These are phyloP conservation scores for Eupithecia insigniata DNA, from an alignment of 2,888 invertebrate species.

Conservation along the genomic window DNA sequence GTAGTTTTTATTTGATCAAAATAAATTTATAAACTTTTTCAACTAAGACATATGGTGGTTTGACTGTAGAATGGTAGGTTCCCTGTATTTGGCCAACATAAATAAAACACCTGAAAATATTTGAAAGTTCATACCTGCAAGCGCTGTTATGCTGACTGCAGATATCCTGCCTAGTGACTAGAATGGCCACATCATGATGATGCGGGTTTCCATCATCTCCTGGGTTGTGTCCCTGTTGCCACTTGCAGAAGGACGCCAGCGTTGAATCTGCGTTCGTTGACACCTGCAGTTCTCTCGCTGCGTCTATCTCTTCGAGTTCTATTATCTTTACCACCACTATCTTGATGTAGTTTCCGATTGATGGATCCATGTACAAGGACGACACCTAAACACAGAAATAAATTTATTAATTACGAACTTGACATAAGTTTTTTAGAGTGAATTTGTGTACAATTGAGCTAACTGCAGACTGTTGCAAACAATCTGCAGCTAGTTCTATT, in stretches of 20 bases:
- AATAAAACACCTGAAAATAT: not conserved
- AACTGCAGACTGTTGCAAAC: no score
- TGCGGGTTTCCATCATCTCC: constrained; percentile 91
- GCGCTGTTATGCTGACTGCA: constrained; percentile 85
- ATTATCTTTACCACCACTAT: constrained; percentile 94
- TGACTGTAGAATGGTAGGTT: not conserved
- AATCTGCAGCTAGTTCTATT: no score
- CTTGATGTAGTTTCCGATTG: constrained; percentile 95
- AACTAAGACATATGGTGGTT: not conserved
- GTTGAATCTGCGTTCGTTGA: constrained; percentile 93
- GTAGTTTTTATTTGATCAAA: not conserved
- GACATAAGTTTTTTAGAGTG: not conserved
- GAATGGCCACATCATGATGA: constrained; percentile 95
- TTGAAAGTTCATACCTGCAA: constrained; percentile 75
- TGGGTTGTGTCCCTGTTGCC: constrained; percentile 91
- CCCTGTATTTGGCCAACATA: not conserved
- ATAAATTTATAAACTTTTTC: not conserved
- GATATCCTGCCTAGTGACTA: constrained; percentile 91
- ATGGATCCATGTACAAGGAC: constrained; percentile 92
- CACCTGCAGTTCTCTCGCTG: constrained; percentile 87
- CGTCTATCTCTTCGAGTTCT: constrained; percentile 87
- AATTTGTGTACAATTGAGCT: no score
- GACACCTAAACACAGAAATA: constrained; percentile 83
- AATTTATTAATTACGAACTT: constrained; percentile 14
- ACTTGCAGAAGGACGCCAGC: constrained; percentile 92